Evolutionary conservation across 2,888 invertebrate genomes (phyloP), one percentile per base, ranked within the genome.

Genomic region (Aspidiotus rigidus): DNA sequence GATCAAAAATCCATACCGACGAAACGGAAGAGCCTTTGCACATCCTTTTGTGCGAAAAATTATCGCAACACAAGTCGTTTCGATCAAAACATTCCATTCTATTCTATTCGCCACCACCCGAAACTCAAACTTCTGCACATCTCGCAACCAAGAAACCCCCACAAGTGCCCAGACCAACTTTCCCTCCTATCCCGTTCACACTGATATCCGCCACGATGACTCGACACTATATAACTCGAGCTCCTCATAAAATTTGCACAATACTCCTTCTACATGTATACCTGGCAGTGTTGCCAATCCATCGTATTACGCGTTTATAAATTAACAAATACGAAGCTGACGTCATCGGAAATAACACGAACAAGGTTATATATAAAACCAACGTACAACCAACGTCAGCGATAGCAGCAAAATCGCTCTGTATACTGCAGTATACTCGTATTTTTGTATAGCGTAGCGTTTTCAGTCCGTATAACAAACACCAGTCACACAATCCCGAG

Each of bases 281-380:
- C 2, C 10, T 13, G 1, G 42, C 67, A 67, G 67, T 67, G 67
- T 67, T 67, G 67, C 67, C 67, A 67, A 67, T 28, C 28, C 28
- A 28, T 53, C 42, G 44, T 44, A 41, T 57, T 57, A 49, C 67
- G 64, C 59, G 39, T 59, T 67, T 49, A 53, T 28, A 56, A 44
- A 67, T 56, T 59, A 67, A 67, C 67, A 67, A 67, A 67, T 40
- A 67, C 59, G 67, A 62, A 28, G 28, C 28, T 69, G 69, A 69
- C 69, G 69, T 63, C 69, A 69, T 63, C 69, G 62, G 63, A 69
- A 69, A 69, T 69, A 63, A 69, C 69, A 62, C 63, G 57, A 67
- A 62, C 69, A 69, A 69, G 69, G 69, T 69, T 69, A 69, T 62
- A 28, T 28, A 28, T 28, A 28, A 28, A 28, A 28, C 28, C 28